Base-by-base conservation (phyloP, 2,888 invertebrate genomes). In the Falcaria lacertinaria region DNA sequence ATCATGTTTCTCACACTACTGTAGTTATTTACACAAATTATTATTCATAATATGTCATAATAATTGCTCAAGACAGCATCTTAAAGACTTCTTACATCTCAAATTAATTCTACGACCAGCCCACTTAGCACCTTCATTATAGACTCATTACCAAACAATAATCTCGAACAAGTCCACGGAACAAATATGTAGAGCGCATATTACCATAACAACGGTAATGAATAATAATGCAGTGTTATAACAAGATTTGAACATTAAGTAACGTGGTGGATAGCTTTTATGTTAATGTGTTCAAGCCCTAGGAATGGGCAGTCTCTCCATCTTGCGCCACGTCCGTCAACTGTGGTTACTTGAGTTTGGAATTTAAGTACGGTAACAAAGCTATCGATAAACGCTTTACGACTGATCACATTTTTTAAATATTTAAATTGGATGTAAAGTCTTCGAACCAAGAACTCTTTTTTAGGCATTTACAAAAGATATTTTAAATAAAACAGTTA, bases 311-410 rank as follows among this genome's bases (percentile, higher is more conserved):
- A 41, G 40, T 49, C 47, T 45, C 44, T 44, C 37, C 28, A 22
- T 37, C 52, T 63, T 64, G 50, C 62, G 39, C 49, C 60, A 66
- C 45, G 56, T 58, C 53, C 57, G 58, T 51, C 49, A 44, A 41
- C 43, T 42, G 40, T 50, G 36, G 42, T 42, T 19, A 16, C 15
- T 25, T 33, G 15, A 37, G 33, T 34, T 22, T 3, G 17, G 33
- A 17, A 17, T 15, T 19, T 15, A 13, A 22, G 4, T 8, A 22
- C 8, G 34, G 19, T 8, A 17, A 40, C 19, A 13, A 19, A 22
- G 33, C 15, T 40, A 40, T 22, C 34, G 37, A 37, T 25, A 22
- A 22, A 38, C n/a, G n/a, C n/a, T n/a, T n/a, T n/a, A n/a, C n/a
- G n/a, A n/a, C n/a, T n/a, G n/a, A n/a, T n/a, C n/a, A n/a, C n/a